Evolutionary conservation across 2,888 invertebrate species (phyloP).

Genomic region (Nemurella pictetii): DNA sequence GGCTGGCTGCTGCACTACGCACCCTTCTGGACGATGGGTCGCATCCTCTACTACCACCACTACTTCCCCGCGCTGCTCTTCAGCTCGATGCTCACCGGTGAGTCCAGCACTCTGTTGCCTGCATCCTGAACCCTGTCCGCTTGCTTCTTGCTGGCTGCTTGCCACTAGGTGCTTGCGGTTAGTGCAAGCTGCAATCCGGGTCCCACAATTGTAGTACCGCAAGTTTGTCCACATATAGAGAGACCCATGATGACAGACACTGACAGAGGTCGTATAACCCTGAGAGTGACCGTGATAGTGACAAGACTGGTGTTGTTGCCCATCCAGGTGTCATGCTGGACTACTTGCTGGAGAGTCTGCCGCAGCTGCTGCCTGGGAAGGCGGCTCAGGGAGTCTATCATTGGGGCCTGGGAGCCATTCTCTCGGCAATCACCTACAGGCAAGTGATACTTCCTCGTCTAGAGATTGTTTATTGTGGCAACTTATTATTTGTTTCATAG

Average conservation of each 20-base stretch:
- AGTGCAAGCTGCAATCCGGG: too few relatives aligned
- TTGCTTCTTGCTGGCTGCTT: too few relatives aligned
- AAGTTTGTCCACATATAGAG: too few relatives aligned
- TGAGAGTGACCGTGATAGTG: too few relatives aligned
- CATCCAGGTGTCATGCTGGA: conserved; percentile 77
- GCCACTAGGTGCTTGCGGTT: too few relatives aligned
- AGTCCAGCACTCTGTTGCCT: conserved; percentile 29
- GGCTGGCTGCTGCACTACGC: conserved; percentile 92
- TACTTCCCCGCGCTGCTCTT: conserved; percentile 94
- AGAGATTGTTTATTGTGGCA: neutral
- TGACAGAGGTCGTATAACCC: too few relatives aligned
- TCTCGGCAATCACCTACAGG: conserved; percentile 71
- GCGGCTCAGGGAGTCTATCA: conserved; percentile 68
- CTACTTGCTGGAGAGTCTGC: conserved; percentile 68
- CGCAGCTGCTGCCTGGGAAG: conserved; percentile 58
- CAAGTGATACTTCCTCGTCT: conserved; percentile 44
- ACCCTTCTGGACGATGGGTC: conserved; percentile 97
- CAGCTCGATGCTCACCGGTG: conserved; percentile 91
- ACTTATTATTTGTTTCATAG: too few relatives aligned
- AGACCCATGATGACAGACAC: too few relatives aligned
- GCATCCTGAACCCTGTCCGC: neutral
- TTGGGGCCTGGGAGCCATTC: conserved; percentile 62
- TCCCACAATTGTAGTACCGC: too few relatives aligned
- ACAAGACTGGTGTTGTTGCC: too few relatives aligned
- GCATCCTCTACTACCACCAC: conserved; percentile 94